phyloP scores from a whole-genome alignment of 2,888 invertebrate species.

The Theodoxus fluviatilis region DNA sequence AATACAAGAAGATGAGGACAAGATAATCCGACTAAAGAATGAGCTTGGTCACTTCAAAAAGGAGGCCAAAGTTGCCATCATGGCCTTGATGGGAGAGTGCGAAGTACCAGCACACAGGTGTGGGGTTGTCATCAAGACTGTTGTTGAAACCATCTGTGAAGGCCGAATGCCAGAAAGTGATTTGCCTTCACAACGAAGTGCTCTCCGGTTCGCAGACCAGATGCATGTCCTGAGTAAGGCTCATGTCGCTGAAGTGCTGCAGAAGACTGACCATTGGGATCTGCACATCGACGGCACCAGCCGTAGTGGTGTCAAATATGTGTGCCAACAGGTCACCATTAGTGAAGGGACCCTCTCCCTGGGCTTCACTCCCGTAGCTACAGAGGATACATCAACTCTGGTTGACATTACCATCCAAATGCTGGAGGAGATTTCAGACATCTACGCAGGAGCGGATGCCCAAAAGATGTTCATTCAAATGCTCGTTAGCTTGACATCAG shows the following conservation, averaged over 20 bases:
- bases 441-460: neutral
- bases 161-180: neutral
- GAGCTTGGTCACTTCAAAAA: no score
- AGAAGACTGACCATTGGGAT: neutral
- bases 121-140: no score
- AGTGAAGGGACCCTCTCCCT: neutral
- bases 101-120: no score
- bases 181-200: neutral
- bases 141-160: no score
- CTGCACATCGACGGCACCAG: constrained; percentile 16
- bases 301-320: constrained; percentile 3
- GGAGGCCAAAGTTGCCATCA: no score
- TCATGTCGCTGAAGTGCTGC: constrained; percentile 6
- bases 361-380: neutral
- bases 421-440: constrained; percentile 14
- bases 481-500: neutral
- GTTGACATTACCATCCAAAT: constrained; percentile 6
- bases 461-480: neutral
- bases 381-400: neutral
- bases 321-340: neutral
- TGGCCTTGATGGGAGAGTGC: no score
- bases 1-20: no score
- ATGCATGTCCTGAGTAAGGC: constrained; percentile 14
- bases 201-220: constrained; percentile 19
- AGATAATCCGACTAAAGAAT: no score